These are phyloP conservation scores for Tiliacea aurago DNA, from an alignment of 2,888 invertebrate species.

Conservation along the genomic window DNA sequence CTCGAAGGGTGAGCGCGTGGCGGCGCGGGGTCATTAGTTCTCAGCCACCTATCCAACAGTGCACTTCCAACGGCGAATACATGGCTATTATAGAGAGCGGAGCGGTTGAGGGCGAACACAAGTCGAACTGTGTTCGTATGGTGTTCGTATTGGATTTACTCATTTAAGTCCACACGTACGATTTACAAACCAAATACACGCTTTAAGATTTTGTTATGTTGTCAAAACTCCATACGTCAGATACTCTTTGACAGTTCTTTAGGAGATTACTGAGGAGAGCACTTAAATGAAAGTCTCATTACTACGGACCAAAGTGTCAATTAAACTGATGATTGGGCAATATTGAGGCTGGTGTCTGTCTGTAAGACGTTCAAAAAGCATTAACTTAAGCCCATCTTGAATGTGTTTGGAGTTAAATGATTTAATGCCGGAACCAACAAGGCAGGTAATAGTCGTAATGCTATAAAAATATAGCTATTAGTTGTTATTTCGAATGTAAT, in stretches of 20 bases:
- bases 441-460: not conserved
- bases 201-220: not conserved
- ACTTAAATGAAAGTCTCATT: not conserved
- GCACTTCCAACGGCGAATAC: too few species aligned
- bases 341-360: not conserved
- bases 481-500: constrained; percentile 40
- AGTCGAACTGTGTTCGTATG: too few species aligned
- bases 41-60: too few species aligned
- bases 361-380: constrained; percentile 1
- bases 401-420: not conserved
- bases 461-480: constrained; percentile 13
- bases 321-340: not conserved
- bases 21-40: too few species aligned
- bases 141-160: too few species aligned
- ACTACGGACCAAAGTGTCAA: not conserved
- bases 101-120: too few species aligned
- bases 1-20: too few species aligned
- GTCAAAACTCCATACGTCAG: not conserved
- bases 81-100: too few species aligned
- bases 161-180: too few species aligned
- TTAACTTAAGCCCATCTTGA: not conserved
- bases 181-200: too few species aligned
- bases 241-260: not conserved
- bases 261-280: not conserved
- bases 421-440: constrained; percentile 5